Conservation (phyloP, 2,113 vertebrate genomes). For the Pluvialis apricaria region DNA sequence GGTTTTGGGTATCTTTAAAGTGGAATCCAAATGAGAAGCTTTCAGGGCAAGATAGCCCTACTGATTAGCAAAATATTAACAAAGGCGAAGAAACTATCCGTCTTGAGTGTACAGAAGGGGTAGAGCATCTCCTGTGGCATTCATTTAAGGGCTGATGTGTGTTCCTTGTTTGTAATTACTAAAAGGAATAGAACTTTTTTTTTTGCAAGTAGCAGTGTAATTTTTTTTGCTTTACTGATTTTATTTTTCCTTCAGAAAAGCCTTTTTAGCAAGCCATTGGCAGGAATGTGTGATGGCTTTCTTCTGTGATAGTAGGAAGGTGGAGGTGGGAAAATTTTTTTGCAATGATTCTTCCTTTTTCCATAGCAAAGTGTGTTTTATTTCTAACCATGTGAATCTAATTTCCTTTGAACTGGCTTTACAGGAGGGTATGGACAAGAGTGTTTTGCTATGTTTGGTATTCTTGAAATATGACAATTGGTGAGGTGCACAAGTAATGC, state of each 20-base stretch:
- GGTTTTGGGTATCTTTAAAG: neutral
- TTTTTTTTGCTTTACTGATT: neutral
- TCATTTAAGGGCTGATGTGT: neutral
- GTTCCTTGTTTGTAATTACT: neutral
- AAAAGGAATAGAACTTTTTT: neutral
- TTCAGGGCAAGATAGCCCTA: neutral
- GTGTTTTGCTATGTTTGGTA: neutral
- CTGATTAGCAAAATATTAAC: neutral
- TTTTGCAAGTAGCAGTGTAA: neutral
- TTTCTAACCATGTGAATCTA: neutral
- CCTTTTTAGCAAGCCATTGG: neutral
- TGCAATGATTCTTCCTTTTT: accelerated
- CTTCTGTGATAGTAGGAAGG: neutral
- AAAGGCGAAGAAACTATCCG: neutral
- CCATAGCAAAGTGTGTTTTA: neutral
- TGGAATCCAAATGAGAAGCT: neutral
- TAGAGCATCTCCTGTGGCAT: neutral
- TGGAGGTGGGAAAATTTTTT: neutral
- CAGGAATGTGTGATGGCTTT: neutral
- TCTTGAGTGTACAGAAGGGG: neutral
- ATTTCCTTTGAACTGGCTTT: neutral
- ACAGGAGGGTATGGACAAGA: neutral
- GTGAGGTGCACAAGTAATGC: neutral
- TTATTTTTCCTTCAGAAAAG: neutral
- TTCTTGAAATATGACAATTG: neutral